These are phyloP conservation scores for Neodiprion fabricii DNA, from an alignment of 1,140 invertebrate species.

Conservation along the genomic window DNA sequence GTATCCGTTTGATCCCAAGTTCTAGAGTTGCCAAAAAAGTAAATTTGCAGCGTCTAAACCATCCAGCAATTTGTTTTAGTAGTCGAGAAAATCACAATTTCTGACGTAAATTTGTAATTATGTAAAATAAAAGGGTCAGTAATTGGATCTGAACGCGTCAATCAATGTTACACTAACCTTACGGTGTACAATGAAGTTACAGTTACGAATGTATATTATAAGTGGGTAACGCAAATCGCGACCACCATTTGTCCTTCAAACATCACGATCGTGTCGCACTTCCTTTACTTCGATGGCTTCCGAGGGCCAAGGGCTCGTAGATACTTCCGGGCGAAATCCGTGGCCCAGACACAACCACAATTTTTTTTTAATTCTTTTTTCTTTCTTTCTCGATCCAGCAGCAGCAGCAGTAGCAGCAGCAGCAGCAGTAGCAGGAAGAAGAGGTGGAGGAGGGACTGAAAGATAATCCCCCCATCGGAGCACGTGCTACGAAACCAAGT, in stretches of 20 bases:
- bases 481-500: conserved; percentile 9
- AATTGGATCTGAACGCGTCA: no score
- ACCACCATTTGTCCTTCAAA: not conserved
- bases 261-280: not conserved
- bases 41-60: no score
- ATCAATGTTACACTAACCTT: no score
- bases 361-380: not conserved
- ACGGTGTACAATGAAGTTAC: no score
- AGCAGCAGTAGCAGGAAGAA: not conserved
- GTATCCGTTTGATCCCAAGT: no score
- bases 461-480: not conserved
- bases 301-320: not conserved
- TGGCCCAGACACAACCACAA: conserved; percentile 6
- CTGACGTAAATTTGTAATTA: no score
- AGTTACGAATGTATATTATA: no score
- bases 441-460: not conserved
- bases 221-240: no score
- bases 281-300: not conserved
- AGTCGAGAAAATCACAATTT: no score
- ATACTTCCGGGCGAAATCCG: conserved; percentile 1
- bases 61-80: no score
- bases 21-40: no score
- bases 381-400: not conserved
- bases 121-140: no score
- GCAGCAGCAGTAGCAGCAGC: not conserved